phyloP scores from a whole-genome alignment of 2,888 invertebrate genomes.

The Mythimna lalbum region DNA sequence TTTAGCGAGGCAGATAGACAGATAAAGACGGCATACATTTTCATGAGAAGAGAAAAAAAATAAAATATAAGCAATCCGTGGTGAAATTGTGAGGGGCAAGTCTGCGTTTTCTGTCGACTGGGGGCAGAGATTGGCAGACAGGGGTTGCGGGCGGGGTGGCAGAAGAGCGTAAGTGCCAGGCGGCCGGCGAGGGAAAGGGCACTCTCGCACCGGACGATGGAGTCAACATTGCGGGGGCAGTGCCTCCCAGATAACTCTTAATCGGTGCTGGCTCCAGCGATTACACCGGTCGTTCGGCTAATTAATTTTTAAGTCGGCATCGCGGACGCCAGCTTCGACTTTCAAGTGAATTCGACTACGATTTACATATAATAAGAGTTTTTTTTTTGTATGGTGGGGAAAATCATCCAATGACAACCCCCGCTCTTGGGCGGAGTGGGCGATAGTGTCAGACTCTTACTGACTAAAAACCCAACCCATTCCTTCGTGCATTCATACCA shows the following conservation, averaged over 20 bases:
- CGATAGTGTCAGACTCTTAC: too few relatives aligned
- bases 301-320: constrained; percentile 90
- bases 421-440: too few relatives aligned
- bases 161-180: constrained; percentile 75
- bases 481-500: too few relatives aligned
- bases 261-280: constrained; percentile 84
- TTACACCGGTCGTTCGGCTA: constrained; percentile 90
- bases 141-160: constrained; percentile 58
- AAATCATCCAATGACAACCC: too few relatives aligned
- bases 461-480: too few relatives aligned
- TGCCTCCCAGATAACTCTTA: constrained; percentile 78
- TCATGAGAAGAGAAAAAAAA: constrained; percentile 82
- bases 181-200: constrained; percentile 70
- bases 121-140: constrained; percentile 78
- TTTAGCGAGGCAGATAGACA: constrained; percentile 84
- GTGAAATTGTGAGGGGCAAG: constrained; percentile 79
- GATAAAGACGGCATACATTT: constrained; percentile 86
- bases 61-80: constrained; percentile 79
- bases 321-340: constrained; percentile 81
- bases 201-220: constrained; percentile 72
- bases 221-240: constrained; percentile 78
- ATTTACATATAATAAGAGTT: constrained; percentile 81
- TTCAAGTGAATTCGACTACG: constrained; percentile 83
- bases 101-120: constrained; percentile 79
- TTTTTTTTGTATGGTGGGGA: too few relatives aligned